Percentiles rank a stretch among this genome's conserved stretches.
Conservation (phyloP, 2,797 vertebrate species). For the Phalloptychus januarius region DNA sequence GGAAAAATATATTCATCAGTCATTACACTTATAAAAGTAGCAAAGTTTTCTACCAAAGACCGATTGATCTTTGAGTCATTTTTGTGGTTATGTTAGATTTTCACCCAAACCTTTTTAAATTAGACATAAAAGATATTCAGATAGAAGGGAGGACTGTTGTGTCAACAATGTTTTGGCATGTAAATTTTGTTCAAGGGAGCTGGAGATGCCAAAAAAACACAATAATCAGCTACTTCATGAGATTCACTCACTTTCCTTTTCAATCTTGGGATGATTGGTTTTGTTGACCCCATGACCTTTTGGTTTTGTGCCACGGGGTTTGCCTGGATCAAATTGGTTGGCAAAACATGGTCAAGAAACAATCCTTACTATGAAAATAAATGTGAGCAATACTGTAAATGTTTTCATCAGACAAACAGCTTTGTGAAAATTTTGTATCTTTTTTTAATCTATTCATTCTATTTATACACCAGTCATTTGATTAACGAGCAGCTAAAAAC, state of each 20-base stretch:
- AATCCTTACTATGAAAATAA: conserved; percentile 15
- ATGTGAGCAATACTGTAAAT: conserved; percentile 13
- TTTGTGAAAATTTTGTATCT: conserved; percentile 6
- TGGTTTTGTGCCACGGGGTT: neutral
- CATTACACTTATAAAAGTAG: too few species aligned
- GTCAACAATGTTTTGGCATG: too few species aligned
- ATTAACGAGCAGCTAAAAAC: conserved; percentile 17
- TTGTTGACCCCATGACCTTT: neutral
- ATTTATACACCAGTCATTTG: conserved; percentile 21
- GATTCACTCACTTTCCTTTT: neutral
- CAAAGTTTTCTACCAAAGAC: too few species aligned
- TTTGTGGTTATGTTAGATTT: too few species aligned
- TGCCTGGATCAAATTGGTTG: neutral
- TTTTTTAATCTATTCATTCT: conserved; percentile 6
- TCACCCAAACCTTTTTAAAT: too few species aligned
- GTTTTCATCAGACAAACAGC: conserved; percentile 16
- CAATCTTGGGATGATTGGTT: neutral
- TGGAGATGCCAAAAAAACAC: too few species aligned
- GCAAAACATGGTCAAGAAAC: neutral
- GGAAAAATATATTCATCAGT: too few species aligned
- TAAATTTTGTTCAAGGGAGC: too few species aligned
- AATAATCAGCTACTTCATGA: too few species aligned
- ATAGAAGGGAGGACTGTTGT: too few species aligned
- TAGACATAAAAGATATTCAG: too few species aligned
- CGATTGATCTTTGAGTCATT: too few species aligned